Evolutionary conservation across 2,797 vertebrate genomes (phyloP), one percentile per base, ranked within the genome.

Genomic region (Thunnus albacares): DNA sequence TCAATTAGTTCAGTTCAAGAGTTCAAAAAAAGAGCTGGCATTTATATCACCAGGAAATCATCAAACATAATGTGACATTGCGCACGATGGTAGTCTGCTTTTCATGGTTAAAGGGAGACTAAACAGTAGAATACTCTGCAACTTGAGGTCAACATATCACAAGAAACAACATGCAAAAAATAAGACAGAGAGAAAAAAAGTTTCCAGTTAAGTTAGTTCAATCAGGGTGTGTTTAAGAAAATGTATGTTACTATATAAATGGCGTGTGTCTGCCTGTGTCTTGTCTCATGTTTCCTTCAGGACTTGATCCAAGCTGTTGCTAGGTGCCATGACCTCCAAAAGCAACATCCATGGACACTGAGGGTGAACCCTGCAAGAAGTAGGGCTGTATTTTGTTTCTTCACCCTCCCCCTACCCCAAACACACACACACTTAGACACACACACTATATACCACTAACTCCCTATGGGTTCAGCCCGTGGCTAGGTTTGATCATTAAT

Each of bases 251-350:
- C 41, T 43, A 43, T 43, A 43, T 43, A 43, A 43, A 43, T 14
- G 41, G 70, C 24, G 62, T 24, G 58, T 58, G n/a, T 73, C 22
- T 72, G 76, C 30, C 20, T 58, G 69, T 87, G 58, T 69, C 81
- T 38, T 83, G 87, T 91, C 87, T 91, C 85, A 61, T 83, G 79
- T 92, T 92, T 90, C 88, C 60, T 79, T 72, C 51, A 76, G 78
- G 80, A 82, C 82, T 55, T 26, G 80, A 86, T 90, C 92, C 86
- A 89, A 78, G 80, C 89, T 59, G 92, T 92, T 92, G 91, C 93
- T 91, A 89, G 88, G 91, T 84, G 86, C 86, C 3, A 38, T 92
- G 93, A 93, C 90, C 90, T 93, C 91, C 63, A 88, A 83, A 60
- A 90, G 86, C 77, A 92, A 94, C 90, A 89, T 83, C 85, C 82